A percentile compares a stretch with the other conserved stretches of the same genome.
These are phyloP conservation scores for Palaemon carinicauda DNA, from an alignment of 1,140 invertebrate species.

Conservation along the genomic window DNA sequence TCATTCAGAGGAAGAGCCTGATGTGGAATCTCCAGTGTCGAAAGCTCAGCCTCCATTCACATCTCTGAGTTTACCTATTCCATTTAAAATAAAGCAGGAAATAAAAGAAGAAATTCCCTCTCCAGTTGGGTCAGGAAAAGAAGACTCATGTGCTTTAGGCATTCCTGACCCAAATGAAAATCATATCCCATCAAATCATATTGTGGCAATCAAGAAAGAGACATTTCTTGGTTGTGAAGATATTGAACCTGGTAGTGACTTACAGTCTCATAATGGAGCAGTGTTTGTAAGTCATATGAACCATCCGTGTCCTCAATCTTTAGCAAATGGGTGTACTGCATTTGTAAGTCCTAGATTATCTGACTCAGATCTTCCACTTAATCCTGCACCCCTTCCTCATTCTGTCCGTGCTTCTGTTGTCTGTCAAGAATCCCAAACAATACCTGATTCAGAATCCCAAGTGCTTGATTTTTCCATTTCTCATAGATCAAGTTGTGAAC, in stretches of 20 bases:
- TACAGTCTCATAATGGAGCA: too few species aligned
- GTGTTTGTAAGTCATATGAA: too few species aligned
- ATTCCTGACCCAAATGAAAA: not conserved
- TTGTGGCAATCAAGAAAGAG: not conserved
- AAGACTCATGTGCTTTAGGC: slow-evolving; percentile 11
- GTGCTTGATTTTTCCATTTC: too few species aligned
- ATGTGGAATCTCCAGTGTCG: not conserved
- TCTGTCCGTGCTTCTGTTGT: too few species aligned
- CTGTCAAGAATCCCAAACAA: too few species aligned
- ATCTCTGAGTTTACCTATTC: slow-evolving; percentile 5
- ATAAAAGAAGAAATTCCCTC: slow-evolving; percentile 46
- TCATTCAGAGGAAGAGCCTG: slow-evolving; percentile 32
- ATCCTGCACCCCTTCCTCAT: too few species aligned
- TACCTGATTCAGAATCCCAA: too few species aligned
- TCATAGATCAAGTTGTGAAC: too few species aligned
- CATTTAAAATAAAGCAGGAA: slow-evolving; percentile 41
- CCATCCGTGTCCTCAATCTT: too few species aligned
- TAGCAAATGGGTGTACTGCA: too few species aligned
- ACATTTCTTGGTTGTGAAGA: not conserved
- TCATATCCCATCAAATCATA: not conserved
- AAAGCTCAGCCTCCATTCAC: not conserved
- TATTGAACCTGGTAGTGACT: not conserved
- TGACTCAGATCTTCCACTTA: too few species aligned
- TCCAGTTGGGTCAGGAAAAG: slow-evolving; percentile 13
- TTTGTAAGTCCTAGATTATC: too few species aligned